Base-by-base conservation (phyloP, 2,797 vertebrate species). In the Cheirogaleus major region DNA sequence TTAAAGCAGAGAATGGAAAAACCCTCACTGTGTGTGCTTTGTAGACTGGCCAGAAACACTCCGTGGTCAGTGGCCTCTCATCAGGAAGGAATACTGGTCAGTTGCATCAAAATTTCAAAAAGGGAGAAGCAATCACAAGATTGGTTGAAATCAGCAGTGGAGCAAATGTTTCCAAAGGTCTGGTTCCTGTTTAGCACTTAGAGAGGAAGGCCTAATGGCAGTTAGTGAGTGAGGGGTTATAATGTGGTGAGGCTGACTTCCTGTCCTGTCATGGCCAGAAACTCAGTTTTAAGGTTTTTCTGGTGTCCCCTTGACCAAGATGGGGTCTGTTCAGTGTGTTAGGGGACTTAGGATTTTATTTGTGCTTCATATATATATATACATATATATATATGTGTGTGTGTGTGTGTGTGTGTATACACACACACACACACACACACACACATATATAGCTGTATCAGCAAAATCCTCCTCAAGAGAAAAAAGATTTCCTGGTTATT, bases 331-430 rank as follows among this genome's bases (percentile, higher is more conserved):
- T 65, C 32, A n/a, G 32, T 65, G 32, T 7, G 63, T 65, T n/a
- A 7, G 17, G 17, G 15, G 32, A n/a, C 15, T n/a, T n/a, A 65
- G 32, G 63, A 65, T 65, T 65, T 65, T n/a, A 65, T 65, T 65
- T n/a, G 14, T 17, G 32, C 30, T 65, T 18, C 6, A n/a, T n/a
- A n/a, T n/a, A 17, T 55, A 55, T 22, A 61, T 9, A 61, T 7
- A 59, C 3, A 10, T 17, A 59, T 10, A 61, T 22, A 18, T 10
- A 20, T 10, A 8, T 45, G 43, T 45, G 38, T 38, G 38, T 38
- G 38, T 38, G 38, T 10, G 2, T 9, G 2, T 43, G 9, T 9
- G 9, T 43, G 7, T 43, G 9, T 43, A 2, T 30, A 15, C 3
- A 57, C 4, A 32, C 61, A 63, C 13, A 63, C 61, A 32, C 30